Evolutionary conservation across 1,140 invertebrate genomes (phyloP), one percentile per base, ranked within the genome.

Genomic region (Drosophila miranda): DNA sequence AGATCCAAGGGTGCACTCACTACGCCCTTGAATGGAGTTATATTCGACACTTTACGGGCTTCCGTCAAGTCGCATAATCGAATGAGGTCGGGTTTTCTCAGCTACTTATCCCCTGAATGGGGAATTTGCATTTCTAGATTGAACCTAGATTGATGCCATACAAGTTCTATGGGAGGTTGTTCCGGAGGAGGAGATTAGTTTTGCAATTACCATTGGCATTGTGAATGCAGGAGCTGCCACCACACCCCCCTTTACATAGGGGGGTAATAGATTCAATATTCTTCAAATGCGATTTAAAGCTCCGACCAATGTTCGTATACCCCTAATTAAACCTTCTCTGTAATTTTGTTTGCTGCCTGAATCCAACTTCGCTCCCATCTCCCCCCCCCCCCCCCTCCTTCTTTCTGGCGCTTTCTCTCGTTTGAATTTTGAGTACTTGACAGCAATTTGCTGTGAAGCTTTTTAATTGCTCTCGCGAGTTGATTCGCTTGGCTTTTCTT

Each of bases 391-490:
- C 2, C 30, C 3, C 11, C 14, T 19, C 14, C 23, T 0, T 19
- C 44, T 19, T n/a, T 23, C 9, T n/a, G 2, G 2, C n/a, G 19
- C 49, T 67, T 43, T 30, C 23, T 55, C 50, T 28, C 64, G 48
- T 68, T 68, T 69, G 66, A 68, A 68, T 69, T 69, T 69, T 56
- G 66, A 69, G 66, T 56, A 69, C 66, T 68, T 69, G 66, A 69
- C 68, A 56, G 66, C 66, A 68, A 69, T 69, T 69, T 69, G 66
- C 68, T 69, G 66, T 68, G 42, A 63, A 69, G 66, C 63, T 56
- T 69, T 69, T 69, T 69, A 69, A 69, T 69, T 69, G 66, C 66
- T 69, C 63, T 56, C 66, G 66, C 66, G 66, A 68, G 64, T 68
- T 68, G 43, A 68, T 68, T 68, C 64, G 63, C 64, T 56, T 68